A percentile compares a stretch with the other conserved stretches of the same genome.
Evolutionary conservation across 2,888 invertebrate genomes (phyloP).

Genomic region (Megamerina dolium): DNA sequence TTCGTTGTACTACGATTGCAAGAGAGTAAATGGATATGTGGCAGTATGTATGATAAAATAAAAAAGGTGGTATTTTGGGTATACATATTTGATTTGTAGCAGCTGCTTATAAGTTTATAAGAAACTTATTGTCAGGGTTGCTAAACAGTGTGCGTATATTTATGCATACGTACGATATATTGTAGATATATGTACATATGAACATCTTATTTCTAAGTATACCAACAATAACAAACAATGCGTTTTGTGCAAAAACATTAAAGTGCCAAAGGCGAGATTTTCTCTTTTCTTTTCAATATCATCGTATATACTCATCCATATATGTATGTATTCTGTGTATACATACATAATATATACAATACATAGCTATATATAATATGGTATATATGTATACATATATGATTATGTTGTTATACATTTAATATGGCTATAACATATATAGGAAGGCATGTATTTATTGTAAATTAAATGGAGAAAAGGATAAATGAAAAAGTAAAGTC

Average conservation of each 20-base stretch:
- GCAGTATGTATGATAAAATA: background rate
- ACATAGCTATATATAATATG: too few species aligned
- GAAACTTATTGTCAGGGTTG: background rate
- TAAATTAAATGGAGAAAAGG: too few species aligned
- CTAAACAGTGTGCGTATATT: too few species aligned
- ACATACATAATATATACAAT: background rate
- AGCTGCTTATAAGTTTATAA: conserved; percentile 7
- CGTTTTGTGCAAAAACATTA: background rate
- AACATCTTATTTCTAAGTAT: too few species aligned
- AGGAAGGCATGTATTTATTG: too few species aligned
- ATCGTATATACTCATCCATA: background rate
- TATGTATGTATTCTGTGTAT: background rate
- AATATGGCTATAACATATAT: too few species aligned
- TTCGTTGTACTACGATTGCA: too few species aligned
- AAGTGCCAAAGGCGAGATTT: conserved; percentile 4
- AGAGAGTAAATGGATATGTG: background rate
- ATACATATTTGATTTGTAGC: conserved; percentile 1
- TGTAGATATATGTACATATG: too few species aligned
- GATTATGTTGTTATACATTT: too few species aligned
- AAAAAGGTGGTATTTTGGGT: background rate
- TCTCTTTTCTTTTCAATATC: background rate
- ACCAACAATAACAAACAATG: background rate
- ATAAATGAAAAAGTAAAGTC: too few species aligned
- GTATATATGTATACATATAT: too few species aligned
- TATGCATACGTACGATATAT: too few species aligned